phyloP scores from a whole-genome alignment of 1,140 invertebrate genomes.

The Heterodera carotae region DNA sequence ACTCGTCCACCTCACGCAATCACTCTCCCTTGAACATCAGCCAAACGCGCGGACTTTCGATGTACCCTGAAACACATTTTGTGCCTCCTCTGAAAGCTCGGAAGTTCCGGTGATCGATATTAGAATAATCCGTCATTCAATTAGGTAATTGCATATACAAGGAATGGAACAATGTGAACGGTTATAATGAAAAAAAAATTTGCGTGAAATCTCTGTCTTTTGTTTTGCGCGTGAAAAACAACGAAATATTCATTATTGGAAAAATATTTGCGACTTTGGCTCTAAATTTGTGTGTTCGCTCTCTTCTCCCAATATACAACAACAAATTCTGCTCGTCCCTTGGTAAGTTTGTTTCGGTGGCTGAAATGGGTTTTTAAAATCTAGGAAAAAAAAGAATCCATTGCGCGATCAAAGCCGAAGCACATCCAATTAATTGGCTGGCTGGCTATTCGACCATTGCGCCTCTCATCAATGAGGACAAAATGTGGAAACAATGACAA shows the following conservation, averaged over 20 bases:
- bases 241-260: neutral
- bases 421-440: neutral
- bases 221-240: neutral
- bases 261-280: too few relatives aligned
- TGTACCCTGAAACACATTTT: slow-evolving; percentile 57
- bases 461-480: too few relatives aligned
- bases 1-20: neutral
- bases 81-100: slow-evolving; percentile 14
- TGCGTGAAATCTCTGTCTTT: neutral
- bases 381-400: neutral
- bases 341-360: neutral
- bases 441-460: neutral
- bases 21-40: slow-evolving; percentile 65
- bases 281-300: too few relatives aligned
- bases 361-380: neutral
- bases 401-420: neutral
- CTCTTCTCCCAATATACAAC: neutral
- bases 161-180: neutral
- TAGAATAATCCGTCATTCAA: neutral
- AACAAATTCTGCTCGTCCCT: neutral
- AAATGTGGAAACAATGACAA: neutral
- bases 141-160: too few relatives aligned
- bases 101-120: too few relatives aligned
- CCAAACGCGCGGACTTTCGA: slow-evolving; percentile 64
- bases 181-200: neutral